Evolutionary conservation across 1,140 invertebrate genomes (phyloP).

Genomic region (Leptinotarsa undecemlineata): DNA sequence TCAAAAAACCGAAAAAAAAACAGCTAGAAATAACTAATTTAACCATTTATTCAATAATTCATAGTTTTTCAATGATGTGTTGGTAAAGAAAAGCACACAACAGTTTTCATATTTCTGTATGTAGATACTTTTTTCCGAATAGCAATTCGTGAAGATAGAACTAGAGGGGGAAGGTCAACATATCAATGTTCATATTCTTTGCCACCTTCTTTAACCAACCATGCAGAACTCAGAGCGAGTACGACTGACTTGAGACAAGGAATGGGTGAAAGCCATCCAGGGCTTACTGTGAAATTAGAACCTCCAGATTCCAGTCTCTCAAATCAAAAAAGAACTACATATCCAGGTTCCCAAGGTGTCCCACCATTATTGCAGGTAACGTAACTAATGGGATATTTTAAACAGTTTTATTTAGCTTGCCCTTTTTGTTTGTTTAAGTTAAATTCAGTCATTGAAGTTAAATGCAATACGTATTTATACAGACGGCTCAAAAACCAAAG

Average conservation of each 20-base stretch:
- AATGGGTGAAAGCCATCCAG: conserved; percentile 44
- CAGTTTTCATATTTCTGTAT: too few species aligned
- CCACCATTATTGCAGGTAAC: conserved; percentile 62
- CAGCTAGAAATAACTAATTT: too few species aligned
- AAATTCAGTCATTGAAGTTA: too few species aligned
- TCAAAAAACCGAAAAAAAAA: too few species aligned
- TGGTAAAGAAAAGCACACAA: too few species aligned
- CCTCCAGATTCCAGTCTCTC: conserved; percentile 42
- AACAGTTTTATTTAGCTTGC: too few species aligned
- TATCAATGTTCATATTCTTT: conserved; percentile 92
- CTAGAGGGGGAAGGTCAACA: conserved; percentile 90
- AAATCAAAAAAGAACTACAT: conserved; percentile 41
- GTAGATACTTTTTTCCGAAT: not conserved
- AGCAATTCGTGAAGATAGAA: conserved; percentile 94
- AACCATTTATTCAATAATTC: too few species aligned
- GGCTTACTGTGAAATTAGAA: conserved; percentile 50
- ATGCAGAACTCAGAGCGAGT: conserved; percentile 57
- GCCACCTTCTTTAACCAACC: conserved; percentile 68
- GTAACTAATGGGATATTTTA: too few species aligned
- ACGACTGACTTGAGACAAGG: conserved; percentile 50
- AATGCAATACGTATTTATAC: too few species aligned
- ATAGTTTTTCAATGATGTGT: too few species aligned
- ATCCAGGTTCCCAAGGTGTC: conserved; percentile 53
- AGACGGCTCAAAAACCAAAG: too few species aligned
- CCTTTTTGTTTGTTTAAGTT: too few species aligned